These are phyloP conservation scores for Gonioctena quinquepunctata DNA, from an alignment of 1,140 invertebrate species.

Conservation along the genomic window DNA sequence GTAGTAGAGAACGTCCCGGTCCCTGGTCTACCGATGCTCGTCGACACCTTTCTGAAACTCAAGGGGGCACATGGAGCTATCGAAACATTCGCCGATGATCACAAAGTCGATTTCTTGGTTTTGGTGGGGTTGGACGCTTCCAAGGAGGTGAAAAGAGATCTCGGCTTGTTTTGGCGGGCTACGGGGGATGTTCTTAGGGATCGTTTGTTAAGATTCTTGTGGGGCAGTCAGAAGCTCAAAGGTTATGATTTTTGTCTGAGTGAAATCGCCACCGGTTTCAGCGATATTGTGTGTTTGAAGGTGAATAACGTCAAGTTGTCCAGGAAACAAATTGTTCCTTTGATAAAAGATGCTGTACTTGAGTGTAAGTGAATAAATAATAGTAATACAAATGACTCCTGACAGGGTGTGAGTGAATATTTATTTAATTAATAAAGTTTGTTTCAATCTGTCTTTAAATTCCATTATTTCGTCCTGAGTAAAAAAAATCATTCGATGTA, in stretches of 20 bases:
- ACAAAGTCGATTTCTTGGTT: constrained; percentile 53
- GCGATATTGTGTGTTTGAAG: constrained; percentile 54
- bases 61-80: constrained; percentile 54
- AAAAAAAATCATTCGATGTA: too few relatives aligned
- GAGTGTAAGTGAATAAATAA: constrained; percentile 9
- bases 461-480: too few relatives aligned
- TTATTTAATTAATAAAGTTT: too few relatives aligned
- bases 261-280: constrained; percentile 41
- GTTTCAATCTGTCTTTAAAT: too few relatives aligned
- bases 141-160: constrained; percentile 57
- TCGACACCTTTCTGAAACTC: constrained; percentile 59
- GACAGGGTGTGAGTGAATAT: too few relatives aligned
- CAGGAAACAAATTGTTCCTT: constrained; percentile 67
- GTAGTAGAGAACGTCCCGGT: constrained; percentile 53
- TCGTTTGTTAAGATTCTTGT: constrained; percentile 33
- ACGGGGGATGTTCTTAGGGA: constrained; percentile 29
- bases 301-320: constrained; percentile 62
- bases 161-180: constrained; percentile 57
- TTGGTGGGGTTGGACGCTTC: constrained; percentile 61
- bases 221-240: constrained; percentile 42
- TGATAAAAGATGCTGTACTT: constrained; percentile 55
- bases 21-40: constrained; percentile 59
- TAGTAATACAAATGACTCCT: too few relatives aligned
- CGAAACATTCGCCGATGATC: constrained; percentile 55
- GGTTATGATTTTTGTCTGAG: constrained; percentile 44